Evolutionary conservation across 2,888 invertebrate species (phyloP).

Genomic region (Congeria kusceri): DNA sequence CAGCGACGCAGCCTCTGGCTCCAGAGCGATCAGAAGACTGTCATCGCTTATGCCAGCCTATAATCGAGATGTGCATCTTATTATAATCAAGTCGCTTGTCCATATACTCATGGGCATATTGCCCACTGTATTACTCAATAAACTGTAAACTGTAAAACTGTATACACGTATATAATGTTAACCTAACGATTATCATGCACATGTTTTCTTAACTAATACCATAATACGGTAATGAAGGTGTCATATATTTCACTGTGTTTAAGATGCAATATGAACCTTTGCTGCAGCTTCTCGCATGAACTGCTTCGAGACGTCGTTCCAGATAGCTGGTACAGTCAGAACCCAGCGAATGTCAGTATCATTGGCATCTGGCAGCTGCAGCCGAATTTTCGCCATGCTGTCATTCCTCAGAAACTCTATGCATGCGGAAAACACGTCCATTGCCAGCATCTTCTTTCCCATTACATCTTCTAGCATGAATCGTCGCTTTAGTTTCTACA

Average conservation of each 20-base stretch:
- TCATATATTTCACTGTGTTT: neutral
- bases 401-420: constrained; percentile 38
- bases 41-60: constrained; percentile 34
- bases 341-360: constrained; percentile 40
- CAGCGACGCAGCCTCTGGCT: constrained; percentile 48
- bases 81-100: too few relatives aligned
- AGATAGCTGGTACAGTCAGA: constrained; percentile 53
- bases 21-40: constrained; percentile 31
- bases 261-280: constrained; percentile 21
- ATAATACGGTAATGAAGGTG: too few relatives aligned
- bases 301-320: constrained; percentile 50
- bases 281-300: constrained; percentile 54
- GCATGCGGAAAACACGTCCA: constrained; percentile 47
- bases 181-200: too few relatives aligned
- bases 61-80: too few relatives aligned
- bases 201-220: too few relatives aligned
- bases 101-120: too few relatives aligned
- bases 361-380: neutral
- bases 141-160: too few relatives aligned
- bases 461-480: constrained; percentile 45
- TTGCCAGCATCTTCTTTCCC: constrained; percentile 45
- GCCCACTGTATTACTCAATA: too few relatives aligned
- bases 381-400: constrained; percentile 9
- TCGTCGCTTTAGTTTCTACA: constrained; percentile 37
- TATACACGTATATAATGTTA: too few relatives aligned